Evolutionary conservation across 2,113 vertebrate genomes (phyloP), one percentile per base, ranked within the genome.

Genomic region (Leptosomus discolor): DNA sequence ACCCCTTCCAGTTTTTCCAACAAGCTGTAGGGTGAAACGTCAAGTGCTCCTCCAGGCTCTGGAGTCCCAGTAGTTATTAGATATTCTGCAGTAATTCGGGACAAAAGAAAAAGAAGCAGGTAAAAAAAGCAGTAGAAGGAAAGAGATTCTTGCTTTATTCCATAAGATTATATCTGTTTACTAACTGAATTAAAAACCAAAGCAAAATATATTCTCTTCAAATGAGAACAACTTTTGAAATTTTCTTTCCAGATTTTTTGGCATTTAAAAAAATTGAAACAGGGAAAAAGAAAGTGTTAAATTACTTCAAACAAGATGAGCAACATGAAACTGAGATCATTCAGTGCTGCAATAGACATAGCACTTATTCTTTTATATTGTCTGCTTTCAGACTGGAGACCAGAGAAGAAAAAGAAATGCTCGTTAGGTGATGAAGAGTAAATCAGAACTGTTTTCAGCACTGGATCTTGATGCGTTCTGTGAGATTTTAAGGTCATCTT

Each of bases 401-500:
- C 46, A 67, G 46, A 77, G n/a, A 74, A 71, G n/a, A 19, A 34
- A 85, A 80, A 79, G 76, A 82, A 32, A 11, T 9, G 27, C 61
- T 68, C 68, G 70, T 84, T 88, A 78, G 39, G 48, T 86, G 82
- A 71, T 48, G 84, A 89, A 91, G 43, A 67, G 61, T 79, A 89
- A 92, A 94, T 92, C 69, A 94, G 51, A 86, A 80, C 69, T 81
- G 64, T n/a, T 36, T 88, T 68, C 71, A 91, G 74, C 67, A 57
- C 32, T 30, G 60, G 51, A 89, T 94, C 39, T 80, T 6, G 6
- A 93, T 51, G 71, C 1, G 3, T 81, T 97, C 64, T 48, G 71
- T 54, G 77, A 75, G 88, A 91, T 75, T 92, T 95, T 95, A 89
- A 92, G 91, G 80, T 85, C 94, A 91, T 94, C 68, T 74, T 84